Evolutionary conservation across 1,140 invertebrate species (phyloP).

Genomic region (Ceratosolen solmsi): DNA sequence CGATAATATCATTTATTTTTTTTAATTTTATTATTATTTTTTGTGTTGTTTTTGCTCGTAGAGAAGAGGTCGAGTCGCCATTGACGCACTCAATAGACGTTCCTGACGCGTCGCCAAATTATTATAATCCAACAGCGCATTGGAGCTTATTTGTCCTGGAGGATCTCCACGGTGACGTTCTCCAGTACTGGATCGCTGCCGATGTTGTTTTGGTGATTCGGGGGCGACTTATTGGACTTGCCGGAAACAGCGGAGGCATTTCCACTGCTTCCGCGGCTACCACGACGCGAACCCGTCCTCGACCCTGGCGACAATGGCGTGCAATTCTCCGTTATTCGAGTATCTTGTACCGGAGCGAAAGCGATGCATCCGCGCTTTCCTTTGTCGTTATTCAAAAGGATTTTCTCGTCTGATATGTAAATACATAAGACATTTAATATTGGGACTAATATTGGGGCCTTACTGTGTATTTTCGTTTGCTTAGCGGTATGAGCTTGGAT

Average conservation of each 20-base stretch:
- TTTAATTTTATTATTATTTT: neutral
- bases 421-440: conserved; percentile 31
- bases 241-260: conserved; percentile 77
- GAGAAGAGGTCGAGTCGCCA: neutral
- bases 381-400: conserved; percentile 52
- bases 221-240: conserved; percentile 74
- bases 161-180: conserved; percentile 76
- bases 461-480: neutral
- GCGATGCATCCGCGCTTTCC: conserved; percentile 51
- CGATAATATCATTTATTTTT: conserved; percentile 21
- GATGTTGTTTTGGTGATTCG: conserved; percentile 58
- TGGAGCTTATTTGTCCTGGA: conserved; percentile 63
- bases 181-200: conserved; percentile 71
- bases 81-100: neutral
- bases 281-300: conserved; percentile 78
- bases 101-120: neutral
- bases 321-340: conserved; percentile 62
- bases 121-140: neutral
- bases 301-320: conserved; percentile 77
- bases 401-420: conserved; percentile 51
- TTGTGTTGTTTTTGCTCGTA: neutral
- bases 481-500: neutral
- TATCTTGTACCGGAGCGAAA: conserved; percentile 58
- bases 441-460: conserved; percentile 12
- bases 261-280: conserved; percentile 79